Base-by-base conservation (phyloP, 37 sponge, comb jelly and placozoan genomes). In the Cliona cf. orientalis region DNA sequence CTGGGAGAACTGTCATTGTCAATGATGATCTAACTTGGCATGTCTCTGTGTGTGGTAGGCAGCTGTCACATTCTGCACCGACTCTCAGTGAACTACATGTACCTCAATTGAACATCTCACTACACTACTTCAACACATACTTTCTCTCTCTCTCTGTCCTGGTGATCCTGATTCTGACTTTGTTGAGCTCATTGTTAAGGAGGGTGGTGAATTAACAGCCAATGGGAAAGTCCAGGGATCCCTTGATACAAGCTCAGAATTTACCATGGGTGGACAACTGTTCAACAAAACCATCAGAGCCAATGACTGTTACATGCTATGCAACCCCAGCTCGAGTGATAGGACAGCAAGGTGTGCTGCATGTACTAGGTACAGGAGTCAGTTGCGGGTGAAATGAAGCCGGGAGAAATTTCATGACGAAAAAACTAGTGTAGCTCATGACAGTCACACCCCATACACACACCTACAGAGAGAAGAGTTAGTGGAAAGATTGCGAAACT, bases 111-210 rank as follows among this genome's bases (percentile, higher is more conserved):
- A n/a, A n/a, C n/a, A n/a, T n/a, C n/a, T n/a, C n/a, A n/a, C 55
- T 11, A 63, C 25, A 63, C 9, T 63, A 7, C 11, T 21, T 19
- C 25, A 63, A 11, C n/a, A n/a, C n/a, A n/a, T n/a, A n/a, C n/a
- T n/a, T n/a, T n/a, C n/a, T n/a, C n/a, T n/a, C n/a, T 7, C 69
- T 68, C 5, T 68, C 9, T 40, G 69, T 26, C 25, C 69, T n/a
- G 69, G 69, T 23, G 35, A 68, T 68, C 69, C 63, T n/a, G 63
- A 61, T 61, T 28, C 69, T n/a, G 69, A 68, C 41, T 68, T 68
- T 68, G 41, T 35, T 68, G 69, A 34, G 41, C 69, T 68, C 4
- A 40, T 68, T 36, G 69, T 37, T 9, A 68, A 39, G 23, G 12
- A 34, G 9, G 69, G 42, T 34, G 42, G 41, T 9, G 9, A 37